phyloP scores from a whole-genome alignment of 2,113 vertebrate species.

The Dicerorhinus sumatrensis region DNA sequence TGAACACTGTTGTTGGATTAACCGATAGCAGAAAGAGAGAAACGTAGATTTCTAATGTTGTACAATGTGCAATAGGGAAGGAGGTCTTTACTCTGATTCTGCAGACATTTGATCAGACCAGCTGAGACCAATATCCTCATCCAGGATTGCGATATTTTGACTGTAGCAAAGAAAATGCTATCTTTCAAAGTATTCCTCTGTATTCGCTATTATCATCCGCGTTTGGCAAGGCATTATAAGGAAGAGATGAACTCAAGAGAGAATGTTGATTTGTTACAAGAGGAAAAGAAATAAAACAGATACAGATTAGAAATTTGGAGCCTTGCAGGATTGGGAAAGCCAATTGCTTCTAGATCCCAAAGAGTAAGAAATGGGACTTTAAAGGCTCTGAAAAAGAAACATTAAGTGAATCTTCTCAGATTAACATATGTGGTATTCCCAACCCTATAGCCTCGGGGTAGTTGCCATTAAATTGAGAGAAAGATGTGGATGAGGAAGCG shows the following conservation, averaged over 20 bases:
- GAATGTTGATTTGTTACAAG: neutral
- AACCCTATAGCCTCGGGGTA: neutral
- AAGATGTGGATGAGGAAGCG: neutral
- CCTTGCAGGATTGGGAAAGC: neutral
- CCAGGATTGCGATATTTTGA: neutral
- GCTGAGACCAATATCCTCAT: neutral
- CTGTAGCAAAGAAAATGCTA: neutral
- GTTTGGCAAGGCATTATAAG: neutral
- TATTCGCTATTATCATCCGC: neutral
- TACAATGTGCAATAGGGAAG: neutral
- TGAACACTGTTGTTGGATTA: neutral
- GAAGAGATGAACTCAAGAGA: neutral
- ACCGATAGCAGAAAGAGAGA: neutral
- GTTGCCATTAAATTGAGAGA: neutral
- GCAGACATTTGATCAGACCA: neutral
- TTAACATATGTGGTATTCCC: neutral
- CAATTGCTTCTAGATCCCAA: neutral
- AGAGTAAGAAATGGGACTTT: neutral
- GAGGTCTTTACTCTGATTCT: neutral
- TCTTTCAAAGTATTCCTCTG: neutral
- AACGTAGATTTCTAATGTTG: neutral
- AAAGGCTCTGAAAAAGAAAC: neutral
- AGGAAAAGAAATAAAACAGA: neutral
- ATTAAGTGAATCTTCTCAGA: neutral
- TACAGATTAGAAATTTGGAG: neutral